A percentile compares a stretch with the other conserved stretches of the same genome.
Evolutionary conservation across 2,797 vertebrate species (phyloP).

Genomic region (Macroramphosus scolopax): DNA sequence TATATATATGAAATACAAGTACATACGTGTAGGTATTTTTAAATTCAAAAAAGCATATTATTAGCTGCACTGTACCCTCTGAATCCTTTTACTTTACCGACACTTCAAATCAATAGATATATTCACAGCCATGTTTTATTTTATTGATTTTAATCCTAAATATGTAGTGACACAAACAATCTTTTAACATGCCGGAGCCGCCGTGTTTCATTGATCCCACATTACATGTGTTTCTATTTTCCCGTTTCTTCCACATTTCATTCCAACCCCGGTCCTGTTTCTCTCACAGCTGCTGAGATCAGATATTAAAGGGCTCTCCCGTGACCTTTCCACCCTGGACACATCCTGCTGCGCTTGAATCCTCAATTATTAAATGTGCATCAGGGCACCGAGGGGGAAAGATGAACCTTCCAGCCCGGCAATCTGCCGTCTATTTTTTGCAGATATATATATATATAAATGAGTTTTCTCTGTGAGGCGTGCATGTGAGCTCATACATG

Average conservation of each 20-base stretch:
- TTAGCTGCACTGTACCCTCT: slow-evolving; percentile 39
- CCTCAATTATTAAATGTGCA: slow-evolving; percentile 41
- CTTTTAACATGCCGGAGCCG: no score
- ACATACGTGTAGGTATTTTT: slow-evolving; percentile 60
- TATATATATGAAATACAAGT: no score
- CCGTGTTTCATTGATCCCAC: no score
- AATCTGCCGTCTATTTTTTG: slow-evolving; percentile 23
- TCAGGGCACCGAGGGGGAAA: background rate
- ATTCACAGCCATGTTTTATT: no score
- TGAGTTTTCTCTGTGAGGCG: no score
- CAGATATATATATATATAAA: slow-evolving; percentile 2
- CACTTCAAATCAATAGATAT: no score
- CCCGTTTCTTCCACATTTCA: no score
- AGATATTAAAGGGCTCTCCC: slow-evolving; percentile 80
- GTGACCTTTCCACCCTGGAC: slow-evolving; percentile 64
- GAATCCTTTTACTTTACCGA: no score
- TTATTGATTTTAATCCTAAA: no score
- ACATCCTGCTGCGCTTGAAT: slow-evolving; percentile 57
- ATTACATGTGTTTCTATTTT: no score
- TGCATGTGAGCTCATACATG: background rate
- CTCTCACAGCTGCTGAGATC: slow-evolving; percentile 65
- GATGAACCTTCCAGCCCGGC: background rate
- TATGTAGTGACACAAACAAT: no score
- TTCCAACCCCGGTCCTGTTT: slow-evolving; percentile 41
- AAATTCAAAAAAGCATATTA: slow-evolving; percentile 44